Base-by-base conservation (phyloP, 2,888 invertebrate genomes). In the Eupeodes luniger region DNA sequence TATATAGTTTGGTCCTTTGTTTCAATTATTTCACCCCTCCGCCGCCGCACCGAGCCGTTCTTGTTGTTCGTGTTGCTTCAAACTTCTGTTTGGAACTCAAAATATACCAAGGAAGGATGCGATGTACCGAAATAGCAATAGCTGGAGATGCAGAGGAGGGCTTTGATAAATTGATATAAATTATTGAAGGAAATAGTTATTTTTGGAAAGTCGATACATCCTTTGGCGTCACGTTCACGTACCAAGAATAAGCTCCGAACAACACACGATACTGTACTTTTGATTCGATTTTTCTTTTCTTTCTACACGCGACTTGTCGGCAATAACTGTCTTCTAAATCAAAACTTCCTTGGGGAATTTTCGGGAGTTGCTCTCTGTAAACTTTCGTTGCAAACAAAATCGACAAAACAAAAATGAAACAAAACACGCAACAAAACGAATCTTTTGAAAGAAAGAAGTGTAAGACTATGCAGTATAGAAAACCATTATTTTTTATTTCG, bases 261-360 rank as follows among this genome's bases (percentile, higher is more conserved):
- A 70, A 55, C 70, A 70, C 70, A 75, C 44, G 57, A 69, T 27
- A 12, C 69, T 59, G 12, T 64, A 67, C 72, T 75, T 78, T 86
- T 75, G 64, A 79, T 82, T 83, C 79, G 79, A 82, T 70, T 76
- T 75, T 75, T 77, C 62, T 16, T 19, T 62, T 19, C 47, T 62
- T 51, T 55, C 67, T 67, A 44, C 69, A 67, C 81, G 84, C 70
- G 57, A 69, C 81, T 69, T 77, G 77, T 75, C 59, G 84, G 84
- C 77, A 88, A 88, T 88, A 88, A 88, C 87, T 88, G 87, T 88
- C 87, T 57, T 81, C 87, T 88, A 84, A 88, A 88, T 88, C 87
- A 88, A 88, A 88, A 88, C 87, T 88, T 77, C 77, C 34, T 51
- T 51, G 57, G 47, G 55, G 70, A 70, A 44, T 44, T 70, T 34